Base-by-base conservation (phyloP, 30 jellyfish, hydroid and myxozoan genomes). In the Cassiopea xamachana region DNA sequence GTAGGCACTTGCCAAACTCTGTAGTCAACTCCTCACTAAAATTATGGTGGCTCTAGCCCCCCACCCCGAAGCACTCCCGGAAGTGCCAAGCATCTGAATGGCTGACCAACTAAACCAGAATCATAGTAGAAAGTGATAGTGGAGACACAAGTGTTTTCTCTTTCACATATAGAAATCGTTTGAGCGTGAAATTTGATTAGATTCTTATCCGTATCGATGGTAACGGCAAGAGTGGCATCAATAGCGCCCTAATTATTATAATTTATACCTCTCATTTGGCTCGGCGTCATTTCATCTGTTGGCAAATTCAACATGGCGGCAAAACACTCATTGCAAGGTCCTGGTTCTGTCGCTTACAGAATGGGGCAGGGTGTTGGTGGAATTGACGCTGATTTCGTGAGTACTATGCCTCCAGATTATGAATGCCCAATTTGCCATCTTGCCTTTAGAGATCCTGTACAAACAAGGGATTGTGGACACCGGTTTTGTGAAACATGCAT, bases 401-500 rank as follows among this genome's bases (percentile, higher is more conserved):
- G 75, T 62, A 48, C 97, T 7, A 89, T 88, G 91, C 92, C 97
- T 81, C 91, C 97, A 15, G 98, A 94, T 58, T 94, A 94, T 60
- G 98, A 94, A 71, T 94, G 98, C 60, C 98, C 98, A 19, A 94
- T 94, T 46, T 94, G 98, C 81, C 98, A 91, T 73, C 93, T 94
- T 72, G 96, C 98, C 55, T 94, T 45, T 67, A 78, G 98, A 49
- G 98, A 94, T 77, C 98, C 98, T 6, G 98, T 94, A 48, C 98
- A 94, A 76, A 94, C 98, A 12, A 87, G 98, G 59, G 98, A 94
- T 85, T 94, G 98, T 75, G 98, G 98, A 19, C 98, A 94, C 78
- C 93, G 98, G 7, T 94, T 94, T 76, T 94, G 98, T 60, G 98
- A 94, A 71, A 94, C 96, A 13, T 94, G 98, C 67, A 69, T 94